Evolutionary conservation across 2,113 vertebrate species (phyloP).

Genomic region (Grantiella picta): DNA sequence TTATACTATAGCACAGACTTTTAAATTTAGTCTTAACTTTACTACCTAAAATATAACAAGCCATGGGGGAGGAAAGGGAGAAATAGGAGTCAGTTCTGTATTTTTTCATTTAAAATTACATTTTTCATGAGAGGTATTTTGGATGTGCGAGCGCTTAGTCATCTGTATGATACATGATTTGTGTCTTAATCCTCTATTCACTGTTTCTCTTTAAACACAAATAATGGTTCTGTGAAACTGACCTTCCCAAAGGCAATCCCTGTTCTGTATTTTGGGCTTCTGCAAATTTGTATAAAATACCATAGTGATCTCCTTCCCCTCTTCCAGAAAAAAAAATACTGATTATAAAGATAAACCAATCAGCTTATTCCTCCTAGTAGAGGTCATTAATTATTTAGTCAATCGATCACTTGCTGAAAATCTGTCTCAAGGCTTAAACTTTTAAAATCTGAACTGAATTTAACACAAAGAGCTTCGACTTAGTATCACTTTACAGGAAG

Average conservation of each 20-base stretch:
- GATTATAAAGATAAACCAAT: background rate
- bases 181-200: background rate
- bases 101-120: background rate
- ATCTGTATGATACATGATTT: background rate
- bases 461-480: background rate
- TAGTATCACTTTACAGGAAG: background rate
- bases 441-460: background rate
- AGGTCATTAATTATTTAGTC: background rate
- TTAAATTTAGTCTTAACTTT: background rate
- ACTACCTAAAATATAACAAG: background rate
- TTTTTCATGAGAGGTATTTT: background rate
- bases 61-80: fast-evolving
- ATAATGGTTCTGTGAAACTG: background rate
- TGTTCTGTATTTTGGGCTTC: background rate
- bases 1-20: background rate
- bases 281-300: background rate
- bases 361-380: background rate
- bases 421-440: background rate
- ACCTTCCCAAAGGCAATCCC: background rate
- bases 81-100: background rate
- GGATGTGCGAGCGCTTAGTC: background rate
- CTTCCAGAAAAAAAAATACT: background rate
- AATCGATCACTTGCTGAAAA: background rate
- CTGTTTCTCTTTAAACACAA: background rate
- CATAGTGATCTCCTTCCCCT: background rate